Conservation (phyloP, 2,797 vertebrate species). For the Sebastes nivosus region DNA sequence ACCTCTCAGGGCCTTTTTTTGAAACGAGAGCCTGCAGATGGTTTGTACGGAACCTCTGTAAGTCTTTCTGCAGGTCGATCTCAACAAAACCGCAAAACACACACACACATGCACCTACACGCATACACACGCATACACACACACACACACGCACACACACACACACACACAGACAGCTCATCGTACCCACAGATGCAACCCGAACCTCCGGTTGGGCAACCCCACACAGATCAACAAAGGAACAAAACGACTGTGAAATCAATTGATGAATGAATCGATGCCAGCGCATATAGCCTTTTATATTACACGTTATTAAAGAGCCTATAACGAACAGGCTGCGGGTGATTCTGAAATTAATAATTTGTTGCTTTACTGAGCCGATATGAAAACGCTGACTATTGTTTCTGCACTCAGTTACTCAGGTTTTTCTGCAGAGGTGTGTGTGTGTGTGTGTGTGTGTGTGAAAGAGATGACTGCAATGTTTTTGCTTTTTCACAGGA, state of each 20-base stretch:
- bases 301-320: slow-evolving; percentile 71
- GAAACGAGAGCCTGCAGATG: slow-evolving; percentile 46
- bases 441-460: slow-evolving; percentile 1
- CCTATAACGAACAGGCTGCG: slow-evolving; percentile 53
- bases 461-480: background rate
- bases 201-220: slow-evolving; percentile 77
- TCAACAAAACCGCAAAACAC: slow-evolving; percentile 68
- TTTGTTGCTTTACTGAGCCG: slow-evolving; percentile 36
- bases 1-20: slow-evolving; percentile 21
- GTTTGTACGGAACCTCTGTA: slow-evolving; percentile 53
- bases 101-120: slow-evolving; percentile 1
- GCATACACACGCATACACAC: slow-evolving; percentile 14
- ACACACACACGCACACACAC: slow-evolving; percentile 21
- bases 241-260: slow-evolving; percentile 81
- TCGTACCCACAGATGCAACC: slow-evolving; percentile 70
- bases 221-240: slow-evolving; percentile 78
- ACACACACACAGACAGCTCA: slow-evolving; percentile 22
- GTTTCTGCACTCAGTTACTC: slow-evolving; percentile 1
- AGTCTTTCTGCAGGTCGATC: slow-evolving; percentile 65
- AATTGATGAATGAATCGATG: slow-evolving; percentile 80
- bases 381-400: slow-evolving; percentile 26
- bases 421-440: slow-evolving; percentile 13
- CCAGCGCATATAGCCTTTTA: slow-evolving; percentile 49
- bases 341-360: slow-evolving; percentile 53
- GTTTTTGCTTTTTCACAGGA: background rate